Conservation (phyloP, 2,888 invertebrate genomes). For the Scaptomyza parva region DNA sequence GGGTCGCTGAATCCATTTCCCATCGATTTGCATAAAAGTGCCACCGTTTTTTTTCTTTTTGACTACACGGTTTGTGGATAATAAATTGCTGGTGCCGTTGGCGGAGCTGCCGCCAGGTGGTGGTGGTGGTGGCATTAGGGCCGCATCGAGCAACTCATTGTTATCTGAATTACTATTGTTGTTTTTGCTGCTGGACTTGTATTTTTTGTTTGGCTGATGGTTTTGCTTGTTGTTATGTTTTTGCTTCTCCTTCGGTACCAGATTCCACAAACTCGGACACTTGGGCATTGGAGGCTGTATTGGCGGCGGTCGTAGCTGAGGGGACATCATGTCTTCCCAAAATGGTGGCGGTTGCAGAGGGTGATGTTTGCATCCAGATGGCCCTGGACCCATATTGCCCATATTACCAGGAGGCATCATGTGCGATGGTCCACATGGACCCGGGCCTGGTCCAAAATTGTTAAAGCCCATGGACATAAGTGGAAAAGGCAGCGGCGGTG, state of each 20-base stretch:
- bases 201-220: slow-evolving; percentile 43
- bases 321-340: slow-evolving; percentile 74
- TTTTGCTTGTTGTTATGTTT: slow-evolving; percentile 20
- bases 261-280: slow-evolving; percentile 68
- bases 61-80: slow-evolving; percentile 13
- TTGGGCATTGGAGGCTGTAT: slow-evolving; percentile 74
- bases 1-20: slow-evolving; percentile 70
- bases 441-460: slow-evolving; percentile 54
- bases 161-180: slow-evolving; percentile 15
- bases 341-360: slow-evolving; percentile 71
- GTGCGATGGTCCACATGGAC: slow-evolving; percentile 35
- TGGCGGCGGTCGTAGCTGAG: slow-evolving; percentile 59
- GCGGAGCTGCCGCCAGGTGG: slow-evolving; percentile 26
- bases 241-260: slow-evolving; percentile 62
- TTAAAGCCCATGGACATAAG: slow-evolving; percentile 57
- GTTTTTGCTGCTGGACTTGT: slow-evolving; percentile 18
- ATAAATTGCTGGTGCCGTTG: slow-evolving; percentile 1
- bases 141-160: slow-evolving; percentile 35
- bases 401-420: slow-evolving; percentile 42
- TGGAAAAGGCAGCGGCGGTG: slow-evolving; percentile 63
- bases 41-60: slow-evolving; percentile 60
- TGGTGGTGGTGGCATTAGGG: slow-evolving; percentile 60
- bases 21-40: slow-evolving; percentile 62
- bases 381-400: slow-evolving; percentile 16
- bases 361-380: slow-evolving; percentile 31